These are phyloP conservation scores for Hemibagrus wyckioides DNA, from an alignment of 2,113 vertebrate genomes.

Conservation along the genomic window DNA sequence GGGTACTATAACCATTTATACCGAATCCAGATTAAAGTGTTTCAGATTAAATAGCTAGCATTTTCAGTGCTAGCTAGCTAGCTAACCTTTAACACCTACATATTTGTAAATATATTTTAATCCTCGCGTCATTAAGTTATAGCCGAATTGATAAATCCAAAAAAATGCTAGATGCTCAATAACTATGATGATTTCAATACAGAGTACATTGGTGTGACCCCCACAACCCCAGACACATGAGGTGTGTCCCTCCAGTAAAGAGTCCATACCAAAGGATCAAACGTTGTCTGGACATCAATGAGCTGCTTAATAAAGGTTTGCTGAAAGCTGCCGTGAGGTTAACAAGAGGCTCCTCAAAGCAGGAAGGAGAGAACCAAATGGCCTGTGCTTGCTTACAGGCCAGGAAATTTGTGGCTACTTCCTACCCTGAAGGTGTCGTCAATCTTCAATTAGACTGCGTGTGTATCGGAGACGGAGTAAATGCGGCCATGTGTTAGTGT, in stretches of 20 bases:
- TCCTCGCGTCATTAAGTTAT: not conserved
- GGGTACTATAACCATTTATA: not conserved
- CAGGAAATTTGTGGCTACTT: slow-evolving; percentile 60
- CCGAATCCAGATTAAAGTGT: not conserved
- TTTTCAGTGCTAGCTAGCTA: not conserved
- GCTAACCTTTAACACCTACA: not conserved
- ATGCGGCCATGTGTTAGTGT: not conserved
- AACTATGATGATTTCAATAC: not conserved
- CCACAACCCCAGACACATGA: not conserved
- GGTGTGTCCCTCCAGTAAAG: slow-evolving; percentile 9
- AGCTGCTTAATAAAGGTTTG: slow-evolving; percentile 46
- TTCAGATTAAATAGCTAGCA: not conserved
- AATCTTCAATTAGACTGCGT: slow-evolving; percentile 52
- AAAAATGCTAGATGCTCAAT: not conserved
- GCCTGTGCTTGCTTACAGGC: slow-evolving; percentile 45
- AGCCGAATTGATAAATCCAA: not conserved
- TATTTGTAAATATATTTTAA: not conserved
- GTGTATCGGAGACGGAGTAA: not conserved
- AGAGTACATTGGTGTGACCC: not conserved
- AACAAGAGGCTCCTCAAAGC: slow-evolving; percentile 54
- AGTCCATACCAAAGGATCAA: slow-evolving; percentile 46
- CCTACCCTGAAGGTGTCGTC: slow-evolving; percentile 60
- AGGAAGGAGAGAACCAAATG: slow-evolving; percentile 59
- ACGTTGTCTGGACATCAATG: slow-evolving; percentile 47
- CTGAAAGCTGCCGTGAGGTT: slow-evolving; percentile 66